Evolutionary conservation across 2,888 invertebrate species (phyloP), one percentile per base, ranked within the genome.

Genomic region (Periphyllus acericola): DNA sequence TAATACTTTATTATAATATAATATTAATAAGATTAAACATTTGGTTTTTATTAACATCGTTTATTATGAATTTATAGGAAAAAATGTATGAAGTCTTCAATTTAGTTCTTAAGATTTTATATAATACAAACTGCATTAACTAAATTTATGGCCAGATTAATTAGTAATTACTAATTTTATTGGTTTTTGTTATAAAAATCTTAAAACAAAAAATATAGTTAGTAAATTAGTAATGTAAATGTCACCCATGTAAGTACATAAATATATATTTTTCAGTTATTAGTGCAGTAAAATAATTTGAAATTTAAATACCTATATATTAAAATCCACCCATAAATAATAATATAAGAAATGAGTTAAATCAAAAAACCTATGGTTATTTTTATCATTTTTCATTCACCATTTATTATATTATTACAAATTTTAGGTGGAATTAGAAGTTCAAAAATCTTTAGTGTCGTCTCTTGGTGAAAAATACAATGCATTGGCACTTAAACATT

Each of bases 381-480:
- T 55, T n/a, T 17, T 14, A 46, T n/a, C n/a, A 40, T 46, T n/a
- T 78, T 52, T 52, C 46, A 74, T 25, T 40, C 1, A 36, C 36
- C 60, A 34, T 0, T 60, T 82, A 25, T 14, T 81, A n/a, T 46
- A 19, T 74, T 83, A 55, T 88, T 66, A 29, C n/a, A 46, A 36
- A 79, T 79, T 90, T 90, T 83, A 91, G 91, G 89, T 89, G 14
- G 91, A 91, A 87, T 90, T 90, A 89, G 91, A 91, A 88, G 90
- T 90, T 76, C 89, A 91, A 84, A 90, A 91, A 89, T 89, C 90
- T 34, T 91, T 91, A 89, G 89, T 91, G 34, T 90, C 90, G 11
- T 89, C 90, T 34, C 89, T 91, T 36, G 91, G 90, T 34, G 91
- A 91, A 89, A 91, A 91, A 85, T 91, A 91, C 85, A 91, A 91